Conservation (phyloP, 2,113 vertebrate genomes). For the Danio rerio region DNA sequence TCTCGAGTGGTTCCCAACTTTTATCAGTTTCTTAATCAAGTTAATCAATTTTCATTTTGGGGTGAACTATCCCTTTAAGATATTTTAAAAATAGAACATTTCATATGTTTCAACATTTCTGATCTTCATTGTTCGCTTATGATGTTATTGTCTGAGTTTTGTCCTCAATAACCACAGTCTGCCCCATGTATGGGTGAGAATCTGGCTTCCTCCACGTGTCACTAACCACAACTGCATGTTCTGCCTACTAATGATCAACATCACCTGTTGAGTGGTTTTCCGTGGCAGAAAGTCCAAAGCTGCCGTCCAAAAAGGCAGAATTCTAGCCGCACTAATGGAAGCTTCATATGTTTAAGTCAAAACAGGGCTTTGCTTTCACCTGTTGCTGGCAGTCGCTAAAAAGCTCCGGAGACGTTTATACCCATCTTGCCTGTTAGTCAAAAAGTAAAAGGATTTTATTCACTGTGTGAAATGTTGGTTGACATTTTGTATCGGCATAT, state of each 20-base stretch:
- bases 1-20: no score
- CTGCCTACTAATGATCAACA: slow-evolving; percentile 46
- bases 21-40: no score
- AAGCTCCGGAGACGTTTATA: slow-evolving; percentile 21
- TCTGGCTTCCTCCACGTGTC: slow-evolving; percentile 26
- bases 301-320: slow-evolving; percentile 33
- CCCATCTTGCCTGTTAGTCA: slow-evolving; percentile 16
- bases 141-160: slow-evolving; percentile 63
- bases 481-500: slow-evolving; percentile 50
- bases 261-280: slow-evolving; percentile 30
- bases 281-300: slow-evolving; percentile 45
- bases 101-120: slow-evolving; percentile 77
- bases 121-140: slow-evolving; percentile 67
- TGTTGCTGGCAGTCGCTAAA: slow-evolving; percentile 38
- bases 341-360: slow-evolving; percentile 34
- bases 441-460: slow-evolving; percentile 29
- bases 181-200: slow-evolving; percentile 6
- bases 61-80: slow-evolving; percentile 66
- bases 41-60: no score
- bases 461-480: slow-evolving; percentile 57
- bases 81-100: slow-evolving; percentile 76
- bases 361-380: slow-evolving; percentile 43
- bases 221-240: slow-evolving; percentile 42
- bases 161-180: slow-evolving; percentile 44
- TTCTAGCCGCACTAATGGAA: slow-evolving; percentile 47